A percentile compares a stretch with the other conserved stretches of the same genome.
phyloP scores from a whole-genome alignment of 2,888 invertebrate species.

The Hypolimnas misippus region DNA sequence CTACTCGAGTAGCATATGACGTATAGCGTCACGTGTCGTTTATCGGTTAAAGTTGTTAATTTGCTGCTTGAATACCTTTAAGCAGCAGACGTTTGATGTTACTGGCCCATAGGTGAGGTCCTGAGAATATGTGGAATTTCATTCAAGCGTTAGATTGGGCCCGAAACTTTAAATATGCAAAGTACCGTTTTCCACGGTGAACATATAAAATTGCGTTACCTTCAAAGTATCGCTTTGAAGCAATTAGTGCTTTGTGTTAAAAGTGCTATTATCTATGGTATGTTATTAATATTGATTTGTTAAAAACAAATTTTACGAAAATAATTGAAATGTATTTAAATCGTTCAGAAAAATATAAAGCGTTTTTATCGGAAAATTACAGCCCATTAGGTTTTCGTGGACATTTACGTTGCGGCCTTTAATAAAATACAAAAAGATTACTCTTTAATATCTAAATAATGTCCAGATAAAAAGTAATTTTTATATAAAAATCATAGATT shows the following conservation, averaged over 20 bases:
- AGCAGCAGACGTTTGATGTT: slow-evolving; percentile 32
- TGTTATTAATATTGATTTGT: too few species aligned
- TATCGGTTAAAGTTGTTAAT: slow-evolving; percentile 25
- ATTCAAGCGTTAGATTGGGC: slow-evolving; percentile 31
- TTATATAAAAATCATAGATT: slow-evolving; percentile 8
- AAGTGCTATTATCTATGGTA: too few species aligned
- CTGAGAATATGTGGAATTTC: slow-evolving; percentile 19
- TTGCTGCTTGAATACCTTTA: slow-evolving; percentile 28
- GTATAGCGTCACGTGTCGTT: background rate
- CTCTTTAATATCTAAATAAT: slow-evolving; percentile 9
- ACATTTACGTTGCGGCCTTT: slow-evolving; percentile 18
- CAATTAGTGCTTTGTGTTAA: too few species aligned
- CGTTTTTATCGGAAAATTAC: slow-evolving; percentile 31
- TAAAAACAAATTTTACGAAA: too few species aligned
- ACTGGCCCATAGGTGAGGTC: slow-evolving; percentile 12
- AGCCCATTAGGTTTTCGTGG: slow-evolving; percentile 22
- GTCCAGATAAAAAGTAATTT: background rate
- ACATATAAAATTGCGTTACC: slow-evolving; percentile 2
- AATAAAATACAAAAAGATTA: slow-evolving; percentile 9
- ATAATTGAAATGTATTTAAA: background rate
- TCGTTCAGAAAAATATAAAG: slow-evolving; percentile 1
- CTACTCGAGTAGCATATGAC: slow-evolving; percentile 5
- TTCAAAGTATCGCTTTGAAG: background rate
- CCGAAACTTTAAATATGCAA: slow-evolving; percentile 17
- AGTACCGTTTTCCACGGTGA: background rate